Evolutionary conservation across 2,797 vertebrate genomes (phyloP), one percentile per base, ranked within the genome.

Genomic region (Falco columbarius): DNA sequence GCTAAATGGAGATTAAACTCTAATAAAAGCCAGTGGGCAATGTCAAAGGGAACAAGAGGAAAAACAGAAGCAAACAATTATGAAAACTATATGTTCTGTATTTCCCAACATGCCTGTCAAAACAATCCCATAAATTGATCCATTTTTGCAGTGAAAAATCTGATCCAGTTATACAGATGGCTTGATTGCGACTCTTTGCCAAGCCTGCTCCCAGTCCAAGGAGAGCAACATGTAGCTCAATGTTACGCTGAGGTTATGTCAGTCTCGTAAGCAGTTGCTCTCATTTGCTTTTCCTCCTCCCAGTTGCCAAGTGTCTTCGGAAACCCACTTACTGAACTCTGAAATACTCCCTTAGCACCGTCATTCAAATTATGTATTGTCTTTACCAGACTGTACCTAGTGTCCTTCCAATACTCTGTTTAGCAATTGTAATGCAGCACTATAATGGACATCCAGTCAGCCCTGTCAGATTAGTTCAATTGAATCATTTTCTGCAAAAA

Each of bases 401-500:
- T 91, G 92, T 36, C 96, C 91, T 96, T 87, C 84, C 92, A 94
- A 81, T 71, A 73, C 32, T 79, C 94, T 91, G 65, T 87, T 93
- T 88, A 94, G 90, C 89, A 94, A 96, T 81, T 97, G 86, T 94
- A 96, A 96, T 89, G 67, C 65, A 91, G 81, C 59, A 77, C 81
- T 59, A 8, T 90, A 94, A 97, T 80, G 91, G 93, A 96, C 91
- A 84, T 49, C 76, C 76, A 95, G 84, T 71, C 93, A 95, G 82
- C 73, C 77, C 90, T 95, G 89, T 94, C 94, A 97, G 58, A 95
- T 95, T 86, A 96, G 91, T 90, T 95, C 91, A 93, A 89, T 14
- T 92, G 95, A 94, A 84, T 96, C 32, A 92, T 97, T 96, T 97
- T 95, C 93, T 95, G 77, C 46, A 95, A 92, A 96, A 91, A 88